Evolutionary conservation across 2,888 invertebrate genomes (phyloP), one percentile per base, ranked within the genome.

Genomic region (Drosophila nr. perissopoda): DNA sequence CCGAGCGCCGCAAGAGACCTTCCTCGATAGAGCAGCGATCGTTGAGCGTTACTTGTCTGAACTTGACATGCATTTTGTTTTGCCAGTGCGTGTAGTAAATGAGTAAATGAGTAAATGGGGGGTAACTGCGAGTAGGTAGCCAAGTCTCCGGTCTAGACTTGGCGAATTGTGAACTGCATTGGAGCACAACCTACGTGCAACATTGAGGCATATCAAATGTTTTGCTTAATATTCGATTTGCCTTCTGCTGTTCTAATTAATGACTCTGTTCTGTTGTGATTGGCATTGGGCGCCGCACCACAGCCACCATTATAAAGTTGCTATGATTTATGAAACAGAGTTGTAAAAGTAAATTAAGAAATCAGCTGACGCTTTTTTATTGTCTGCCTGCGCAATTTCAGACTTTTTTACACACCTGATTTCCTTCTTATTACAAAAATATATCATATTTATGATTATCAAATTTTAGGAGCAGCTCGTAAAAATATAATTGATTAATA

Each of bases 1-100:
- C 88, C 86, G 83, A 87, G 67, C 67, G 90, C 79, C 65, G 65
- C 54, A 45, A 51, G 49, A 82, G 82, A 79, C 85, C 85, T 85
- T 80, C 78, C 62, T 25, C 54, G 7, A 51, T 33, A 52, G 52
- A 61, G 59, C 25, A 54, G 64, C 56, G 10, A 57, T 38, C 38
- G 54, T 27, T 38, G 18, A 54, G 36, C 61, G 52, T 58, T 77
- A 78, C 73, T 73, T 59, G 58, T 49, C 73, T 89, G 85, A 85
- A 89, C 85, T 85, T 85, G 85, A 85, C 85, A 85, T 82, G 77
- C 88, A 88, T 86, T 80, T 77, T 36, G 69, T 57, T 61, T 25
- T 78, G 76, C 61, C 72, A 60, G 76, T 84, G 85, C 74, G 85
- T 89, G 85, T 66, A 68, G 69, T 58, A 61, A 64, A 67, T 65